A percentile compares a stretch with the other conserved stretches of the same genome.
Conservation (phyloP, 2,113 vertebrate genomes). For the Murina feae region DNA sequence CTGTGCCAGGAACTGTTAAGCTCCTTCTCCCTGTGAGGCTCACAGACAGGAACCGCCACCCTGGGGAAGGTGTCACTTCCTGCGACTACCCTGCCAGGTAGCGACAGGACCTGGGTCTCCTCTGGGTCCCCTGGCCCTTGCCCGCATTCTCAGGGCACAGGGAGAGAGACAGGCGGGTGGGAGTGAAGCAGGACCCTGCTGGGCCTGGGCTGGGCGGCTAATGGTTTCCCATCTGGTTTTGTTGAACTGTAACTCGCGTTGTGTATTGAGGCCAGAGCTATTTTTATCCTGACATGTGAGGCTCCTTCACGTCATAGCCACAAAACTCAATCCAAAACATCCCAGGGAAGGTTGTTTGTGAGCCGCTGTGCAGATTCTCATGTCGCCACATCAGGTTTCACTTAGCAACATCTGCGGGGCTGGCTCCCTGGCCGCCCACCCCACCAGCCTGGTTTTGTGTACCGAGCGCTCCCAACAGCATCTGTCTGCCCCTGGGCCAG, state of each 20-base stretch:
- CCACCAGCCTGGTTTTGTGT: background rate
- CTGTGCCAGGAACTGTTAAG: background rate
- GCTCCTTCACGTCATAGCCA: conserved; percentile 67
- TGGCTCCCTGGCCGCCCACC: conserved; percentile 44
- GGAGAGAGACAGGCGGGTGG: background rate
- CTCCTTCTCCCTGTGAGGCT: background rate
- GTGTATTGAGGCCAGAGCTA: conserved; percentile 73
- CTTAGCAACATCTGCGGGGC: conserved; percentile 69
- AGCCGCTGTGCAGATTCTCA: conserved; percentile 62
- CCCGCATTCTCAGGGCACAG: background rate
- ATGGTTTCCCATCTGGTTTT: conserved; percentile 77
- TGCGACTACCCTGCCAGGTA: background rate
- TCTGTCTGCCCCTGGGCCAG: conserved; percentile 50
- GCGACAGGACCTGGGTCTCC: background rate
- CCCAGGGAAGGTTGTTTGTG: conserved; percentile 75
- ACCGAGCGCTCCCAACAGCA: conserved; percentile 25
- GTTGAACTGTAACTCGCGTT: conserved; percentile 51
- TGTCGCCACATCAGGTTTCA: conserved; percentile 70
- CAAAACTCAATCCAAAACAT: conserved; percentile 80
- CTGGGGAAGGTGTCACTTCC: background rate
- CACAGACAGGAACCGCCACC: background rate
- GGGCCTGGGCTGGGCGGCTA: conserved; percentile 42
- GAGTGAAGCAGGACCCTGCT: background rate
- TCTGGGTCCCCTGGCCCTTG: background rate
- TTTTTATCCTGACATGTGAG: conserved; percentile 78